Evolutionary conservation across 2,797 vertebrate species (phyloP), one percentile per base, ranked within the genome.

Genomic region (Anguilla anguilla): DNA sequence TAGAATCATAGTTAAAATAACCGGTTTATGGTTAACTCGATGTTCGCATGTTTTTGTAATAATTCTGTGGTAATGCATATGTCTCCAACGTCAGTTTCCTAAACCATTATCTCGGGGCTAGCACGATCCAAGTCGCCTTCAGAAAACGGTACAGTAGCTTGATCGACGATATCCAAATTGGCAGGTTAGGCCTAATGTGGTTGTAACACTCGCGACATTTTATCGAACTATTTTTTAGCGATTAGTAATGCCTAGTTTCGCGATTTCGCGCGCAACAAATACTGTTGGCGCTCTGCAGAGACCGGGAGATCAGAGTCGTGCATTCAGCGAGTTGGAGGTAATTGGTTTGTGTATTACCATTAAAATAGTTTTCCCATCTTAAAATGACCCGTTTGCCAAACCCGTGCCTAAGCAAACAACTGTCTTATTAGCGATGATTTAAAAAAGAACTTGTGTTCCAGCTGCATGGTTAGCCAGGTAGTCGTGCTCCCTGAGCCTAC

Each of bases 221-320:
- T 2, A n/a, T 0, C 2, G 6, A 0, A 4, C 0, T 0, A n/a
- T 90, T 88, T 88, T 46, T 88, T 43, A 1, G 2, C 15, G 89
- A 93, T 64, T 88, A 3, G 0, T 87, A 3, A 93, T 92, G 95
- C 25, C 96, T 97, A 82, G 4, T 1, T 22, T 17, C 85, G 77
- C 5, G 51, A 77, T 93, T 95, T 94, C 94, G 94, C 96, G 96
- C 95, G 94, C 96, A 96, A 92, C 6, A 72, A 2, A 9, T 51
- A n/a, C 61, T 89, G 31, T 85, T 89, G 87, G 87, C 91, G 91
- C 35, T 85, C 25, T 28, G 35, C 39, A 55, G 35, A 35, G 28
- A 11, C 7, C 4, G 22, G 2, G 10, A 49, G 13, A n/a, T 4
- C 35, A 46, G 39, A n/a, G 39, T n/a, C 6, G 15, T 69, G 67